A percentile compares a stretch with the other conserved stretches of the same genome.
phyloP scores from a whole-genome alignment of 2,888 invertebrate species.

The Spialia ferax region DNA sequence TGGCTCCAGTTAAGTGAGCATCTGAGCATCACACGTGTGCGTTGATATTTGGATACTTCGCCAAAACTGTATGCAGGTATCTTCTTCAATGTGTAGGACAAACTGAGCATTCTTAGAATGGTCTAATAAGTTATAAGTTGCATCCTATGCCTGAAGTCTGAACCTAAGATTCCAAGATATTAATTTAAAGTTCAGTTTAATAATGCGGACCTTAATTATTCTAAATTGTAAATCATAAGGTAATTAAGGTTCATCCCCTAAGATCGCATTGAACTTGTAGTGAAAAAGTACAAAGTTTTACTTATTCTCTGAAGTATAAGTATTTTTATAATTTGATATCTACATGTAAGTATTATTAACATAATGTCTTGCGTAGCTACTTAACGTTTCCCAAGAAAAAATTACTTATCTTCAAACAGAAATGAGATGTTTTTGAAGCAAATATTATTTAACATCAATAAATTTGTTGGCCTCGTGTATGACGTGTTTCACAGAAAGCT shows the following conservation, averaged over 20 bases:
- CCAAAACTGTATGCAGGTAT: not conserved
- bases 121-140: too few relatives aligned
- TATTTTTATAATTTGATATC: too few relatives aligned
- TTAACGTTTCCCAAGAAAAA: conserved; percentile 1
- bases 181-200: too few relatives aligned
- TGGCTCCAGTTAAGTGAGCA: conserved; percentile 17
- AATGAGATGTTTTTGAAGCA: conserved; percentile 1
- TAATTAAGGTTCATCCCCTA: too few relatives aligned
- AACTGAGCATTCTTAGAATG: not conserved
- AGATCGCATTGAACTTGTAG: too few relatives aligned
- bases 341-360: too few relatives aligned
- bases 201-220: too few relatives aligned
- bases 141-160: too few relatives aligned
- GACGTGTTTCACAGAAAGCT: conserved; percentile 23
- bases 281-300: too few relatives aligned
- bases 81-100: not conserved
- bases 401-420: conserved; percentile 6
- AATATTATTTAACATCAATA: conserved; percentile 18
- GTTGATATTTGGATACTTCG: conserved; percentile 5
- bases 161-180: too few relatives aligned
- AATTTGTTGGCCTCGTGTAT: not conserved
- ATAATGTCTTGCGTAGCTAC: not conserved
- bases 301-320: too few relatives aligned
- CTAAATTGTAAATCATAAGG: too few relatives aligned
- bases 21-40: conserved; percentile 3